Base-by-base conservation (phyloP, 2,888 invertebrate genomes). In the Eupsilia transversa region DNA sequence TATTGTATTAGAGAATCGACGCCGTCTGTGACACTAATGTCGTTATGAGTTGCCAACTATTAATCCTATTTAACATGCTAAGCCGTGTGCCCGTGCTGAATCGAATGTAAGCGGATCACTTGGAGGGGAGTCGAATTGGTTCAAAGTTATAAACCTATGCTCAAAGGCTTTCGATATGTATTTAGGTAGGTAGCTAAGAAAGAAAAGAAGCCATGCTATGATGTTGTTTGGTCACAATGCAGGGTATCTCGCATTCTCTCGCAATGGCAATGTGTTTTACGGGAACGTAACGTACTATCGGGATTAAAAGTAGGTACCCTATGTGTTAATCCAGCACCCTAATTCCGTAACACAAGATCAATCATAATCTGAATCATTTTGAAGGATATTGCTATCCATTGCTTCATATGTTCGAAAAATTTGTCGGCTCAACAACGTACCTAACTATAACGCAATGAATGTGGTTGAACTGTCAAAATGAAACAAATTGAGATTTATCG, bases 51-150 rank as follows among this genome's bases (percentile, higher is more conserved):
- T 76, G 60, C 64, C 9, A 66, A 77, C 72, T 74, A 71, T 74
- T 86, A 84, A 85, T 84, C 86, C 80, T 71, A 87, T 87, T 84
- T 79, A 69, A 72, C 66, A 72, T 72, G 72, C 67, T 74, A 77
- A 85, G 64, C 66, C 72, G 52, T 38, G 49, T 43, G 56, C 38
- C 49, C 46, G 56, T 54, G 57, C 68, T 75, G 56, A 66, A 71
- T 79, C 63, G 54, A 46, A 64, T 49, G 52, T 77, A 79, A 81
- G 71, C 64, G 71, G 76, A 52, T 80, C 67, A 79, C 46, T 79
- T 30, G 35, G 12, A 71, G 23, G 30, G 54, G 66, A 63, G 30
- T 70, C 46, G 38, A 59, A 67, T 30, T 56, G 54, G 43, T 65
- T 56, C 43, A 30, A 60, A 73, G 41, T 65, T 64, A 33, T 46